These are phyloP conservation scores for Chromobotia macracanthus DNA, from an alignment of 2,797 vertebrate species.

Conservation along the genomic window DNA sequence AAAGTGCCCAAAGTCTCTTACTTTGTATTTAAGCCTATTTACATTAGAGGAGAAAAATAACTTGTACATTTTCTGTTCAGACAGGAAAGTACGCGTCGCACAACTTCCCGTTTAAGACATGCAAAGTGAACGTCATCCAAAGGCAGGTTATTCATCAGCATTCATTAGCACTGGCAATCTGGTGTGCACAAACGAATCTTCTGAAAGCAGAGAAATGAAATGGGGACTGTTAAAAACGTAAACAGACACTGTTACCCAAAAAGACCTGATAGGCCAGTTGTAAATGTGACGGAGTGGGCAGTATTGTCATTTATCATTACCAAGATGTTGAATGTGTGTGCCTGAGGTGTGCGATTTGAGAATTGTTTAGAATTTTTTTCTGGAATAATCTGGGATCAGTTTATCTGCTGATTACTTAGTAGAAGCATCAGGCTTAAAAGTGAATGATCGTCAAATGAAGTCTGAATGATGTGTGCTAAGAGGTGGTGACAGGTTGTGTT, in stretches of 20 bases:
- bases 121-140: conserved; percentile 54
- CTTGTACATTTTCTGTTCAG: conserved; percentile 2
- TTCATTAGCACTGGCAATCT: conserved; percentile 32
- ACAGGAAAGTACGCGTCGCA: conserved; percentile 23
- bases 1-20: conserved; percentile 25
- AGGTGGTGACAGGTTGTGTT: conserved; percentile 45
- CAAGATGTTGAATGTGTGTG: neutral
- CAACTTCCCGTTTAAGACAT: conserved; percentile 62
- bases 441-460: neutral
- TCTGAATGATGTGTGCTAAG: conserved; percentile 8
- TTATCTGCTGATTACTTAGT: neutral
- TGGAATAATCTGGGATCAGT: neutral
- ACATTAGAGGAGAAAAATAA: conserved; percentile 40
- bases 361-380: conserved; percentile 10
- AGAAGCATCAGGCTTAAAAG: neutral
- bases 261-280: neutral
- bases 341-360: neutral
- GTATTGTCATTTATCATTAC: neutral
- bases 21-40: conserved; percentile 49
- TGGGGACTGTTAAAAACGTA: too few relatives aligned
- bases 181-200: conserved; percentile 14
- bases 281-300: neutral
- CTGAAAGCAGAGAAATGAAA: neutral
- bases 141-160: conserved; percentile 68
- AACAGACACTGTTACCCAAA: neutral